phyloP scores from a whole-genome alignment of 2,797 vertebrate species.

The Hippocampus kuda region DNA sequence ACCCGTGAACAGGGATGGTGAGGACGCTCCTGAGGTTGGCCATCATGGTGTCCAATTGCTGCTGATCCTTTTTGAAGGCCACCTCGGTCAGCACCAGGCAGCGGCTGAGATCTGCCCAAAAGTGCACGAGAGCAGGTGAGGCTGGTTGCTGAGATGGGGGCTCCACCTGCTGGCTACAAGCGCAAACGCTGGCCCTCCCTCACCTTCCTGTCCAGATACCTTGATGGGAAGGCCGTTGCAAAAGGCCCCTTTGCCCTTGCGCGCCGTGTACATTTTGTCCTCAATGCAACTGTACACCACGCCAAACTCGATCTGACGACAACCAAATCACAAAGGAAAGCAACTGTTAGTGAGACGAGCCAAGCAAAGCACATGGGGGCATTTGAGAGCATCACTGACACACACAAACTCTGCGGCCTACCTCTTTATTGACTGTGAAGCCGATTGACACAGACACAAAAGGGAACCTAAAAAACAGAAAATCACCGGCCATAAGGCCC shows the following conservation, averaged over 20 bases:
- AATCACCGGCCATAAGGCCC: slow-evolving; percentile 17
- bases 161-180: slow-evolving; percentile 41
- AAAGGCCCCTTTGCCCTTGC: slow-evolving; percentile 82
- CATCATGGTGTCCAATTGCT: slow-evolving; percentile 72
- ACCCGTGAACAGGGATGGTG: slow-evolving; percentile 90
- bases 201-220: slow-evolving; percentile 81
- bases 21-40: slow-evolving; percentile 81
- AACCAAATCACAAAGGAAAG: slow-evolving; percentile 17
- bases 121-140: neutral
- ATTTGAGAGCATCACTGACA: slow-evolving; percentile 10
- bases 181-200: slow-evolving; percentile 18
- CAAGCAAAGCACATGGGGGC: slow-evolving; percentile 21
- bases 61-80: slow-evolving; percentile 75
- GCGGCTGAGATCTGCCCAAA: slow-evolving; percentile 66
- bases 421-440: slow-evolving; percentile 87
- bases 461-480: slow-evolving; percentile 71
- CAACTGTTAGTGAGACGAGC: slow-evolving; percentile 8
- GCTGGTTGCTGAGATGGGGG: neutral
- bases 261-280: slow-evolving; percentile 89
- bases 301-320: slow-evolving; percentile 81
- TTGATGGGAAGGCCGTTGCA: slow-evolving; percentile 81
- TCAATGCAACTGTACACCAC: slow-evolving; percentile 91
- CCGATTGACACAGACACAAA: slow-evolving; percentile 90
- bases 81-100: slow-evolving; percentile 87
- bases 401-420: slow-evolving; percentile 40